Conservation (phyloP, 92 coral and sea anemone genomes). For the Bergia sp. region DNA sequence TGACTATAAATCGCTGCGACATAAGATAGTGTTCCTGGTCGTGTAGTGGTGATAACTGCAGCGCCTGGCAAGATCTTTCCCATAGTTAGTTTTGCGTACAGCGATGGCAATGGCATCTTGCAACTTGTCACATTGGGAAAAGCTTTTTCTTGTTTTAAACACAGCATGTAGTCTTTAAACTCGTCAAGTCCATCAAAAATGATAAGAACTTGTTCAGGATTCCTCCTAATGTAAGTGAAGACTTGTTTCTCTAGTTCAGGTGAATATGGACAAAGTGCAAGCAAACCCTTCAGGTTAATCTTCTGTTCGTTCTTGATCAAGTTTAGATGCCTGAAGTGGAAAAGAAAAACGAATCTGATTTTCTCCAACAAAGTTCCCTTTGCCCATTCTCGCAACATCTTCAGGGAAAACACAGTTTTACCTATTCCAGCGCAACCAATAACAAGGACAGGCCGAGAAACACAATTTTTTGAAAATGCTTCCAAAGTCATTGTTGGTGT, state of each 20-base stretch:
- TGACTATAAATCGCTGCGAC: conserved; percentile 1
- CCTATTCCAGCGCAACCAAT: conserved; percentile 34
- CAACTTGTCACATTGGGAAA: not conserved
- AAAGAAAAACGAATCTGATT: conserved; percentile 51
- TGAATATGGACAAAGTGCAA: conserved; percentile 9
- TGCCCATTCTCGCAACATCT: conserved; percentile 33
- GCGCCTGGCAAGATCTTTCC: conserved; percentile 59
- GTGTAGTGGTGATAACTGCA: conserved; percentile 54
- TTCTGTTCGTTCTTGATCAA: conserved; percentile 23
- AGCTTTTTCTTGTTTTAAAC: not conserved
- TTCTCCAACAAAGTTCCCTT: conserved; percentile 19
- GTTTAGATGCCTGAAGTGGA: conserved; percentile 51
- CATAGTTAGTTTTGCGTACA: conserved; percentile 46
- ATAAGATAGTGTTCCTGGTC: conserved; percentile 41
- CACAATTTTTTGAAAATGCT: not conserved
- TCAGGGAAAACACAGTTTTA: conserved; percentile 20
- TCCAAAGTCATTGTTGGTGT: conserved; percentile 12
- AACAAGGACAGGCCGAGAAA: conserved; percentile 10
- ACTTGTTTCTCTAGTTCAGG: not conserved
- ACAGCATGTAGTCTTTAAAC: conserved; percentile 9
- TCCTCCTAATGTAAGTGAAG: conserved; percentile 15
- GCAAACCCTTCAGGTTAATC: not conserved
- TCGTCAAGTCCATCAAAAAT: conserved; percentile 65
- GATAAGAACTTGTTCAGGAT: conserved; percentile 51
- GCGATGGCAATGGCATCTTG: conserved; percentile 41